A percentile compares a stretch with the other conserved stretches of the same genome.
phyloP scores from a whole-genome alignment of 2,113 vertebrate genomes.

The Gopherus flavomarginatus region DNA sequence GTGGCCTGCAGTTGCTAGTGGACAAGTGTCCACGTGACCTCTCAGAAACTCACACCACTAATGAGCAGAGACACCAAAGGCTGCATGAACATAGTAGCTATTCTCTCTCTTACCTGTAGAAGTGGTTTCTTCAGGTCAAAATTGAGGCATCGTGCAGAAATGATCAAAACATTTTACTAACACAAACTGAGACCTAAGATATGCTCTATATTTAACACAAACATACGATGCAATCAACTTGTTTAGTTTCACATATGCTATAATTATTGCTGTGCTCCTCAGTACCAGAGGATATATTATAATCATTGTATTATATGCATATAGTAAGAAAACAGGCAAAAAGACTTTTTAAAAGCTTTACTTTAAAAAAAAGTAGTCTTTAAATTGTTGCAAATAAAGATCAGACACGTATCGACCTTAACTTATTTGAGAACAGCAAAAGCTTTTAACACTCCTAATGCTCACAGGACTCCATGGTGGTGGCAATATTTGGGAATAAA shows the following conservation, averaged over 20 bases:
- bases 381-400: background rate
- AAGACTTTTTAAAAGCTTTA: background rate
- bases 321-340: background rate
- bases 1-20: background rate
- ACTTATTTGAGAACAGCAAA: background rate
- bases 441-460: background rate
- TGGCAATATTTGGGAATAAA: background rate
- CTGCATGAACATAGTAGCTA: background rate
- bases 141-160: fast-evolving
- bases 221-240: background rate
- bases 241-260: background rate
- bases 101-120: background rate
- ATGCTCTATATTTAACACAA: background rate
- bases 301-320: background rate
- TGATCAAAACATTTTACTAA: background rate
- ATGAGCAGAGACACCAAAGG: background rate
- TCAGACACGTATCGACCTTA: background rate
- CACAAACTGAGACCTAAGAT: background rate
- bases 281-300: background rate
- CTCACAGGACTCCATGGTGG: background rate
- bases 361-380: background rate
- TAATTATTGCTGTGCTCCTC: background rate
- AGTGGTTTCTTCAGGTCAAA: background rate
- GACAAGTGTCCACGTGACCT: background rate
- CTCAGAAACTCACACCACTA: background rate